Conservation (phyloP, 1,140 invertebrate species). For the Neodiprion pinetum region DNA sequence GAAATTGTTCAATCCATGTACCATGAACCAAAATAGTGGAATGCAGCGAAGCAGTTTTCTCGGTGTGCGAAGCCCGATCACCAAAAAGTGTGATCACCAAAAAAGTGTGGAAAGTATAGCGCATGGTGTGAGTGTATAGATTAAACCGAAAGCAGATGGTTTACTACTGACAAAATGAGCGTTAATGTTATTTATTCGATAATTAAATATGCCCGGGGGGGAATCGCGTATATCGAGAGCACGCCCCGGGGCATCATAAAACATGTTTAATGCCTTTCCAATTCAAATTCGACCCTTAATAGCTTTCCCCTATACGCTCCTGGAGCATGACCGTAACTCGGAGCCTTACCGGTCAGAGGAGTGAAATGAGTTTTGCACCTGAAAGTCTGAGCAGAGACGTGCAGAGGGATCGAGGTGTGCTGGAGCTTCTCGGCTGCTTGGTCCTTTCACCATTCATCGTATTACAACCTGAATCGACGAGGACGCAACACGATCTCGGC, state of each 20-base stretch:
- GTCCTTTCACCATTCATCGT: too few species aligned
- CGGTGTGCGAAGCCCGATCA: too few species aligned
- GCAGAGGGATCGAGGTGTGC: neutral
- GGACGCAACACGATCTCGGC: too few species aligned
- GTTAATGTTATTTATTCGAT: constrained; percentile 51
- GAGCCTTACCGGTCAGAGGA: neutral
- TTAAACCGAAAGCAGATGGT: neutral
- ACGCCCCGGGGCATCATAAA: constrained; percentile 44
- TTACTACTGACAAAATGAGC: constrained; percentile 32
- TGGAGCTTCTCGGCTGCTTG: too few species aligned
- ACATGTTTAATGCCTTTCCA: constrained; percentile 49
- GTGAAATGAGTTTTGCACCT: neutral
- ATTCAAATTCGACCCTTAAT: constrained; percentile 42
- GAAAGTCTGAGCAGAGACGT: neutral
- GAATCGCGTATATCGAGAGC: constrained; percentile 26
- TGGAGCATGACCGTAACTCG: neutral
- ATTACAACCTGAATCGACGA: too few species aligned
- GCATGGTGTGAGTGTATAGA: neutral
- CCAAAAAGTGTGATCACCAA: too few species aligned
- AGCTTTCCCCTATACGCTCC: neutral
- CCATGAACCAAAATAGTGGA: neutral
- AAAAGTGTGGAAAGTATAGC: too few species aligned
- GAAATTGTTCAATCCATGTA: neutral
- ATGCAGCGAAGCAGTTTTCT: neutral
- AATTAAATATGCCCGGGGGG: constrained; percentile 41